Evolutionary conservation across 2,888 invertebrate species (phyloP).

Genomic region (Noctua janthina): DNA sequence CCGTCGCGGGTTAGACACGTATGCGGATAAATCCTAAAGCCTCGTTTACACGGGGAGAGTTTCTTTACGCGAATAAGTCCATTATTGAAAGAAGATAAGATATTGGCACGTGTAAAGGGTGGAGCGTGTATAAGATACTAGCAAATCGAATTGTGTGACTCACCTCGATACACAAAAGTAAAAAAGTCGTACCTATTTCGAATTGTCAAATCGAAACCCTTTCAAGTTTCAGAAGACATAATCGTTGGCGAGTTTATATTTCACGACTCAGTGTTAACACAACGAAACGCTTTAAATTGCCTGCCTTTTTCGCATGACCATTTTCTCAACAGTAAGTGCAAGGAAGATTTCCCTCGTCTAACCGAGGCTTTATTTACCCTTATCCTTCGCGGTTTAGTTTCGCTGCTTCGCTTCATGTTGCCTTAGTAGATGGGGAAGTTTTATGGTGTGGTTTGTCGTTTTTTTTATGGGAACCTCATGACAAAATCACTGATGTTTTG

Average conservation of each 20-base stretch:
- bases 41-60: background rate
- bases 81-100: background rate
- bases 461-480: constrained; percentile 38
- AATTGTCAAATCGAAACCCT: background rate
- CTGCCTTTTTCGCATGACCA: background rate
- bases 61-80: background rate
- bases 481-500: constrained; percentile 25
- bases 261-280: background rate
- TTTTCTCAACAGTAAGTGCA: background rate
- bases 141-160: too few relatives aligned
- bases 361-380: constrained; percentile 44
- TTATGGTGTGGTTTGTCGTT: constrained; percentile 46
- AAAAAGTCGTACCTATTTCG: background rate
- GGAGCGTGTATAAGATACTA: too few relatives aligned
- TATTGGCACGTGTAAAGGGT: background rate
- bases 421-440: constrained; percentile 64
- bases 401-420: constrained; percentile 66
- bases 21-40: constrained; percentile 70
- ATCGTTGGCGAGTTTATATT: background rate
- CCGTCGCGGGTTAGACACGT: constrained; percentile 73
- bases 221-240: background rate
- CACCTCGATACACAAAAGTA: too few relatives aligned
- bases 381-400: constrained; percentile 70
- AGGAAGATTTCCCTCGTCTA: background rate
- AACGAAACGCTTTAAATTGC: background rate